Evolutionary conservation across 2,888 invertebrate species (phyloP).

Genomic region (Diaprepes abbreviatus): DNA sequence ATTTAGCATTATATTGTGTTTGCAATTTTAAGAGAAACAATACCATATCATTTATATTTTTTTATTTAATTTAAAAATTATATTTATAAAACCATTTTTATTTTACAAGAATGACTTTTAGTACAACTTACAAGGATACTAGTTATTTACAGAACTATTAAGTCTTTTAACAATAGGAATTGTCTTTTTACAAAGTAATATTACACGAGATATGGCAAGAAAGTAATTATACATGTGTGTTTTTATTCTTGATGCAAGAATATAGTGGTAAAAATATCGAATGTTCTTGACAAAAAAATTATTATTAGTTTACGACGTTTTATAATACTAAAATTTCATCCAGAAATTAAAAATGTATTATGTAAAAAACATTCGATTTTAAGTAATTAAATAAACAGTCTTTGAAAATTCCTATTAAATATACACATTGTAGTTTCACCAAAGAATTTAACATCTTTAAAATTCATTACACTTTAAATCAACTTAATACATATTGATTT

Average conservation of each 20-base stretch:
- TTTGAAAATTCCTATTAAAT: constrained; percentile 5
- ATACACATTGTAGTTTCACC: constrained; percentile 1
- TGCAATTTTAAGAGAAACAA: background rate
- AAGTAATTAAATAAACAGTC: constrained; percentile 32
- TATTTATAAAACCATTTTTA: constrained; percentile 20
- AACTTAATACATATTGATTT: too few species aligned
- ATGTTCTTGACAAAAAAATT: constrained; percentile 21
- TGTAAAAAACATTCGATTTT: constrained; percentile 14
- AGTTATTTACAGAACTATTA: constrained; percentile 44
- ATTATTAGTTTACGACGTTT: too few species aligned
- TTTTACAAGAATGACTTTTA: constrained; percentile 37
- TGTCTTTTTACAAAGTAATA: constrained; percentile 37
- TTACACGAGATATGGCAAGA: constrained; percentile 64
- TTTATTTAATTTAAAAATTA: constrained; percentile 22
- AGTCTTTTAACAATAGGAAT: constrained; percentile 47
- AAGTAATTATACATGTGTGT: constrained; percentile 51
- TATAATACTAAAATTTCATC: too few species aligned
- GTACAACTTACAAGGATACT: constrained; percentile 28
- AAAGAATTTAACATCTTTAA: background rate
- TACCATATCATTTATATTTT: background rate
- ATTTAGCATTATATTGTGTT: too few species aligned
- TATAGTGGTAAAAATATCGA: constrained; percentile 17
- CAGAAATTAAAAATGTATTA: constrained; percentile 3
- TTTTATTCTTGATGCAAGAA: constrained; percentile 65
- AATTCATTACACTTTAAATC: too few species aligned